Percentiles rank a stretch among this genome's conserved stretches.
These are phyloP conservation scores for Xiphorhynchus erythropygius DNA, from an alignment of 2,797 vertebrate genomes.

Conservation along the genomic window DNA sequence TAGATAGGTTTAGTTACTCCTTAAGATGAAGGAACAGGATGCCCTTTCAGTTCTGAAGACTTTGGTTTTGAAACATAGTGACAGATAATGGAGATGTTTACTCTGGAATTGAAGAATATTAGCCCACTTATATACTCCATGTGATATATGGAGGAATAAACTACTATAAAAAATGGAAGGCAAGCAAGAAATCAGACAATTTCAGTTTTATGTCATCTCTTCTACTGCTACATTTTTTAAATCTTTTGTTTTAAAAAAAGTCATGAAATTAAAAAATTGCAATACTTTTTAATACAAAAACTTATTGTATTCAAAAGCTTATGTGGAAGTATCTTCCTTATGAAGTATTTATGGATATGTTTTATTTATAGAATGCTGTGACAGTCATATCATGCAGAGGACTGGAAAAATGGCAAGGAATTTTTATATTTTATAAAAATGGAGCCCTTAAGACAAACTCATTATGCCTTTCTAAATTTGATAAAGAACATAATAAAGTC, in stretches of 20 bases:
- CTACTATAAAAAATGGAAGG: background rate
- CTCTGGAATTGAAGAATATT: background rate
- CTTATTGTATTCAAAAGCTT: slow-evolving; percentile 23
- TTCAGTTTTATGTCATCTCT: background rate
- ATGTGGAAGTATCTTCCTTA: slow-evolving; percentile 46
- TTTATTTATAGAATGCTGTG: slow-evolving; percentile 67
- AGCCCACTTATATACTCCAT: background rate
- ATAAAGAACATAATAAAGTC: slow-evolving; percentile 43
- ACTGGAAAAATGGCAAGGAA: slow-evolving; percentile 13
- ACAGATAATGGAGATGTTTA: background rate
- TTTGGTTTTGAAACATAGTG: background rate
- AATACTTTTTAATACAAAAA: background rate
- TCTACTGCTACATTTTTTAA: background rate
- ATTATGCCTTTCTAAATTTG: slow-evolving; percentile 25
- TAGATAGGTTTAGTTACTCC: background rate
- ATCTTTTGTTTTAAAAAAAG: background rate
- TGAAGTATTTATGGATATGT: slow-evolving; percentile 65
- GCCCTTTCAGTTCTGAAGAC: background rate
- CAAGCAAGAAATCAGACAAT: background rate
- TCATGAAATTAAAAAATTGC: background rate
- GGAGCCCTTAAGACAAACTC: slow-evolving; percentile 2
- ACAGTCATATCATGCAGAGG: slow-evolving; percentile 14
- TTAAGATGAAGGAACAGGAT: background rate
- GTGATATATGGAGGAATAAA: background rate
- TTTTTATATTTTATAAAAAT: slow-evolving; percentile 26